These are phyloP conservation scores for Cyprinus carpio DNA, from an alignment of 2,113 vertebrate species.

Conservation along the genomic window DNA sequence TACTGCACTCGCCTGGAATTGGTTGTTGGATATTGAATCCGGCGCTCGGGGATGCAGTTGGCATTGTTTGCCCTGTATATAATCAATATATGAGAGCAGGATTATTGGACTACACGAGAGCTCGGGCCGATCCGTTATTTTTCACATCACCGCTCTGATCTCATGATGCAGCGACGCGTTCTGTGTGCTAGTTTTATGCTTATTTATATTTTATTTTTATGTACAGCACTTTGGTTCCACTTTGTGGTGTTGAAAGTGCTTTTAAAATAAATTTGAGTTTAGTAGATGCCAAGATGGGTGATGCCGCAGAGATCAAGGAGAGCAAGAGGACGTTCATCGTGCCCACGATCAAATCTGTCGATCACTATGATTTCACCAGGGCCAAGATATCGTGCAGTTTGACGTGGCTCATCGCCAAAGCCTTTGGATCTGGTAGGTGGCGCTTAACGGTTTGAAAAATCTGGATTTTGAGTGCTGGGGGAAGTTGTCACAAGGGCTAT, in stretches of 20 bases:
- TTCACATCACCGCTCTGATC: conserved; percentile 36
- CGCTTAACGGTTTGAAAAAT: conserved; percentile 41
- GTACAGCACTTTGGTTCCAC: too few species aligned
- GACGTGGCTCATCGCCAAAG: conserved; percentile 98
- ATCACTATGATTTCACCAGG: conserved; percentile 94
- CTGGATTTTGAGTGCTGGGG: neutral
- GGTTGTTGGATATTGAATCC: conserved; percentile 44
- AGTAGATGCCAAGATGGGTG: conserved; percentile 82
- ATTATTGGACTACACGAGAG: neutral
- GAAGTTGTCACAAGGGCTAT: neutral
- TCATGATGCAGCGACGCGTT: conserved; percentile 37
- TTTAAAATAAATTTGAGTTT: too few species aligned
- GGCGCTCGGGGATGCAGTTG: neutral
- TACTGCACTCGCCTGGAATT: conserved; percentile 58
- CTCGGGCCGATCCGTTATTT: conserved; percentile 19
- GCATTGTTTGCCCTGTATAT: neutral
- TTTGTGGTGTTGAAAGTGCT: too few species aligned
- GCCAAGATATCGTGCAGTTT: conserved; percentile 95
- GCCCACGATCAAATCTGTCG: conserved; percentile 91
- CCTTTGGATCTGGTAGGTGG: conserved; percentile 95
- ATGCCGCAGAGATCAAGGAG: conserved; percentile 79
- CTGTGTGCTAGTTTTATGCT: too few species aligned
- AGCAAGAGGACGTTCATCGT: conserved; percentile 90
- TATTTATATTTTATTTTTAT: too few species aligned
- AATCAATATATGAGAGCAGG: neutral